Base-by-base conservation (phyloP, 2,113 vertebrate species). In the Phoxinus phoxinus region DNA sequence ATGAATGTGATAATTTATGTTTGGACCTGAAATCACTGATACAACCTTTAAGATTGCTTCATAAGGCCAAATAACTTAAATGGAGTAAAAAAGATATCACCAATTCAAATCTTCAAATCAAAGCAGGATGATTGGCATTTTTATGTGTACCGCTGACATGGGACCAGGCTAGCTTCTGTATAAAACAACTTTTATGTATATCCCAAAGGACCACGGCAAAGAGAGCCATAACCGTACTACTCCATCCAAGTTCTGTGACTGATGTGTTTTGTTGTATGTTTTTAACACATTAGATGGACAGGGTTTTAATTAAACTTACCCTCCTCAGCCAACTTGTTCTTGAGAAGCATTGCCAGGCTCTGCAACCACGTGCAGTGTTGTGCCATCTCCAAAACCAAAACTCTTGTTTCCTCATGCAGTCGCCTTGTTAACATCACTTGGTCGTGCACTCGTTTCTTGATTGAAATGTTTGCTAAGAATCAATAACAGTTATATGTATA, bases 191-290 rank as follows among this genome's bases (percentile, higher is more conserved):
- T 67, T 67, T 67, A 67, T 27, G 27, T 67, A 6, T 2, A 63
- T 12, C 8, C 27, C 5, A 67, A 67, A 32, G 2, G 58, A 25
- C 27, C 11, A 19, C 15, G 15, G 13, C 27, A 67, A 67, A 32
- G 0, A 65, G 25, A 65, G 27, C 63, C 13, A 67, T 67, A 67
- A 67, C 63, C 13, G 12, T 19, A 32, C 63, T 32, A 67, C 63
- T 67, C 63, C 63, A 67, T 19, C 25, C 63, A 32, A 67, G 63
- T 67, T 67, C 30, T 67, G 13, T 67, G 63, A 67, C 63, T 32
- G 30, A 67, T 13, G 3, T 2, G 3, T n/a, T 67, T 17, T 67
- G 7, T 32, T 32, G 4, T 65, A 1, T 30, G n/a, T 11, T 15
- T 65, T 15, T 15, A 30, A 46, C 2, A 69, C 30, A 9, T 69